A percentile compares a stretch with the other conserved stretches of the same genome.
These are phyloP conservation scores for Stenodema calcarata DNA, from an alignment of 2,888 invertebrate genomes.

Conservation along the genomic window DNA sequence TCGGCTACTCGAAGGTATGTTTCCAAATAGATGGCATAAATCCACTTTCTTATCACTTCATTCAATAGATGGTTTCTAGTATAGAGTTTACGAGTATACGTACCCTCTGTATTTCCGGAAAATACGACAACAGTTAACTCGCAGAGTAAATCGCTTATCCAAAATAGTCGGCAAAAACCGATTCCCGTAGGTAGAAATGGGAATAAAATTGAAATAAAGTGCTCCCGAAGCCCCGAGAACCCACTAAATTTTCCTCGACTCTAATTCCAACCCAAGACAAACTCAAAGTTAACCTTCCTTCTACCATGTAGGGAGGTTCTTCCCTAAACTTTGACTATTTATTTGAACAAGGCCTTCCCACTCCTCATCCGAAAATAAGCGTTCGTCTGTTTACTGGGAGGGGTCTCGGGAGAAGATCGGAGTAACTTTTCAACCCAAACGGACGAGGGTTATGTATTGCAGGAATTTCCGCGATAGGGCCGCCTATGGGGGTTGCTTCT, in stretches of 20 bases:
- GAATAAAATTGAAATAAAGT: background rate
- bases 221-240: background rate
- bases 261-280: background rate
- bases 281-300: background rate
- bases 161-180: background rate
- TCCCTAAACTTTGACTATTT: constrained; percentile 3
- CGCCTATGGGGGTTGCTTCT: background rate
- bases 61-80: too few species aligned
- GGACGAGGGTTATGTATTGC: constrained; percentile 18
- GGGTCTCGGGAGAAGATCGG: background rate
- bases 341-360: background rate
- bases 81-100: too few species aligned
- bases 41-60: too few species aligned
- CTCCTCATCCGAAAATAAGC: background rate
- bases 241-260: background rate
- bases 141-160: too few species aligned
- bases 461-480: constrained; percentile 11
- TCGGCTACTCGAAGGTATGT: too few species aligned
- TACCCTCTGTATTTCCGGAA: too few species aligned
- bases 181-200: background rate
- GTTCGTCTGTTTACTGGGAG: background rate
- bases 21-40: too few species aligned
- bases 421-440: constrained; percentile 17
- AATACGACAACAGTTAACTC: too few species aligned
- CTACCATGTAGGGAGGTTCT: background rate